Conservation (phyloP, 2,888 invertebrate species). For the Drosophila parthenogenetica region DNA sequence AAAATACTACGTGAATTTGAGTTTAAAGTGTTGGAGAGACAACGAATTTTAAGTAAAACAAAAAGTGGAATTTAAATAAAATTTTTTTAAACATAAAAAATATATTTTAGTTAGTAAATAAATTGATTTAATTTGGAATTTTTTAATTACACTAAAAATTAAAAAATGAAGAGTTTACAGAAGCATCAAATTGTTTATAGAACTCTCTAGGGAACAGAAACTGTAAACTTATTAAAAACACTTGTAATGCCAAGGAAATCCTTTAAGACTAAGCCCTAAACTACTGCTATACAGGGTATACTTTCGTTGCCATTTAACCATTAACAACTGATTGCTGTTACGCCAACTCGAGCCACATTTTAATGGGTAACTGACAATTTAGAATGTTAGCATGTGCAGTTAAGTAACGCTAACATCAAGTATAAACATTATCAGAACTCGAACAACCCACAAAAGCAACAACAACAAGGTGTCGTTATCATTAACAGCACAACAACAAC, state of each 20-base stretch:
- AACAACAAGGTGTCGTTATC: constrained; percentile 49
- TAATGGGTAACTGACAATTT: constrained; percentile 52
- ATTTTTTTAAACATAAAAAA: too few species aligned
- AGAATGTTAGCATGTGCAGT: constrained; percentile 78
- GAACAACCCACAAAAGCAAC: constrained; percentile 31
- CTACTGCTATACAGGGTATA: constrained; percentile 27
- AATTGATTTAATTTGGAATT: too few species aligned
- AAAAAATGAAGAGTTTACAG: too few species aligned
- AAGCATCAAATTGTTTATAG: too few species aligned
- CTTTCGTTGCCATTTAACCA: not conserved
- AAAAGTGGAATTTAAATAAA: not conserved
- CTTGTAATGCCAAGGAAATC: too few species aligned
- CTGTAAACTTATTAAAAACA: too few species aligned
- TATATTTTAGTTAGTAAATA: too few species aligned
- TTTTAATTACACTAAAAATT: too few species aligned
- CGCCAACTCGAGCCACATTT: constrained; percentile 43
- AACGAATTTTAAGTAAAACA: not conserved
- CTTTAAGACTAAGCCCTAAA: too few species aligned
- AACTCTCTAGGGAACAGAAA: too few species aligned
- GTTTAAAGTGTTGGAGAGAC: not conserved
- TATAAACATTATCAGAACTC: constrained; percentile 52
- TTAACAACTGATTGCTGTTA: constrained; percentile 1
- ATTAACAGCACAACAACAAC: constrained; percentile 58
- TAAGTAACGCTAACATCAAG: constrained; percentile 70
- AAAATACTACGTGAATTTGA: constrained; percentile 21